These are phyloP conservation scores for Seriola rivoliana DNA, from an alignment of 2,113 vertebrate genomes.

Conservation along the genomic window DNA sequence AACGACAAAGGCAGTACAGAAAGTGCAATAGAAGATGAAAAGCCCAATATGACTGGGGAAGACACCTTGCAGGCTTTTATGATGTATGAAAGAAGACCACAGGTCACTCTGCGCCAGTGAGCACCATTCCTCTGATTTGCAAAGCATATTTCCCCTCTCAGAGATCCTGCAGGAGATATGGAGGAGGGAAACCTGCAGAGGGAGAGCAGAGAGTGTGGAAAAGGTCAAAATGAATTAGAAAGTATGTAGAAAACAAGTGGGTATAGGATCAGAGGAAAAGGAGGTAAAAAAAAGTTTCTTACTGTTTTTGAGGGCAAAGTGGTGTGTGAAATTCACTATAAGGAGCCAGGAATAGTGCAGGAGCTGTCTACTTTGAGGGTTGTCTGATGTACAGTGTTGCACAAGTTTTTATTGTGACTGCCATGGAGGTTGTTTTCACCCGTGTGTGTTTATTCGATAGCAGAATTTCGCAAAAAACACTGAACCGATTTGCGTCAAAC, in stretches of 20 bases:
- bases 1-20: neutral
- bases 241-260: neutral
- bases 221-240: conserved; percentile 13
- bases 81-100: conserved; percentile 38
- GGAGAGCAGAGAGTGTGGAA: neutral
- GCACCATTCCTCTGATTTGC: conserved; percentile 10
- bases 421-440: too few species aligned
- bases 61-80: conserved; percentile 38
- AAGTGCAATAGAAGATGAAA: conserved; percentile 30
- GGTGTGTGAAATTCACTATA: too few species aligned
- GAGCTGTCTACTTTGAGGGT: too few species aligned
- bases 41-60: conserved; percentile 7
- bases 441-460: too few species aligned
- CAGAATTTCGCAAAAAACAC: too few species aligned
- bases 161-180: neutral
- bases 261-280: neutral
- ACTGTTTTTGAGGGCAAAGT: too few species aligned
- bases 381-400: too few species aligned
- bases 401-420: too few species aligned
- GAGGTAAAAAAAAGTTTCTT: neutral
- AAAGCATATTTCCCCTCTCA: conserved; percentile 5
- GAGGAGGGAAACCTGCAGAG: neutral
- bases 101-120: conserved; percentile 3
- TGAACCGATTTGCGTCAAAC: too few species aligned
- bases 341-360: too few species aligned